Evolutionary conservation across 2,797 vertebrate species (phyloP).

Genomic region (Enteromius viviparus): DNA sequence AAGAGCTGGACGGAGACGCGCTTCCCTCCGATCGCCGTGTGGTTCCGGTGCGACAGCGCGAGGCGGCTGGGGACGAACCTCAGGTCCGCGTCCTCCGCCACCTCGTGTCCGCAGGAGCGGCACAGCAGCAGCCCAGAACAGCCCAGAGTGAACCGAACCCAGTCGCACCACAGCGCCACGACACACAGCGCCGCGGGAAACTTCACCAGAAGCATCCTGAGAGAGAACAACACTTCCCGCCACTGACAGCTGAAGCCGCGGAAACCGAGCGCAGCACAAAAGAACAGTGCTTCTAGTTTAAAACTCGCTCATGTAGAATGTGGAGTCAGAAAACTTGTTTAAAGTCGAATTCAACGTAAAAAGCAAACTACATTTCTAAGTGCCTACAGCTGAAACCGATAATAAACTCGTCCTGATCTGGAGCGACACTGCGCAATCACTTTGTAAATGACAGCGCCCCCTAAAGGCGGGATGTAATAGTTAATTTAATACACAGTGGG

Average conservation of each 20-base stretch:
- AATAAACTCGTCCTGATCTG: background rate
- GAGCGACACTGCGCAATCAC: background rate
- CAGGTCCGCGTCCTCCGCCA: conserved; percentile 59
- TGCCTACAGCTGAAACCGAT: background rate
- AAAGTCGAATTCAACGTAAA: background rate
- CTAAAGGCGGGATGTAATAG: background rate
- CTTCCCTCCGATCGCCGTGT: conserved; percentile 58
- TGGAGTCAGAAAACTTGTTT: background rate
- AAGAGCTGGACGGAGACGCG: conserved; percentile 66
- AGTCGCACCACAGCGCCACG: background rate
- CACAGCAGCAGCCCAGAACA: conserved; percentile 61
- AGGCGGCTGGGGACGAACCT: conserved; percentile 64
- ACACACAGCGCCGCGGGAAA: conserved; percentile 11
- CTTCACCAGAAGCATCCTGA: background rate
- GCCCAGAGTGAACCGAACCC: background rate
- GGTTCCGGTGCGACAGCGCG: conserved; percentile 68
- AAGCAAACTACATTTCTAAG: background rate
- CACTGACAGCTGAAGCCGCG: background rate
- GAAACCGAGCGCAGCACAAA: background rate
- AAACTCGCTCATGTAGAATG: background rate
- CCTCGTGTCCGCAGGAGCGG: conserved; percentile 68
- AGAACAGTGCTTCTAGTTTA: background rate
- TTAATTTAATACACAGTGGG: too few species aligned
- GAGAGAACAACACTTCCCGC: background rate
- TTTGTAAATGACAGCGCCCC: background rate